Base-by-base conservation (phyloP, 1,140 invertebrate species). In the Drosophila nigrodunni region DNA sequence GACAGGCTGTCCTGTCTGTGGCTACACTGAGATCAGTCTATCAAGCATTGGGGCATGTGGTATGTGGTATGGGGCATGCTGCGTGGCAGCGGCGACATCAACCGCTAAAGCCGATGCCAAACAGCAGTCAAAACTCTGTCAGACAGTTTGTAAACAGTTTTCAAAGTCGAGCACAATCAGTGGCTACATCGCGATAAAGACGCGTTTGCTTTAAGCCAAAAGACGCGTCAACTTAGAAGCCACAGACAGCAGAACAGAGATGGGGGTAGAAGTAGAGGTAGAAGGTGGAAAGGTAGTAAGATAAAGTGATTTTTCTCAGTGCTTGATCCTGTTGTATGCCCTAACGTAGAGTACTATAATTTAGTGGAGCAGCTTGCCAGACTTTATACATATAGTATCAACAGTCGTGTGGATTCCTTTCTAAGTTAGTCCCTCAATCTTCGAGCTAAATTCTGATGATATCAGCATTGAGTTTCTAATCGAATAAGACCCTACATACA, bases 141-240 rank as follows among this genome's bases (percentile, higher is more conserved):
- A 89, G 83, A 89, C 83, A 89, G 85, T 88, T 89, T 88, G 83
- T 88, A 88, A 88, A 88, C 85, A 88, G 83, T 89, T 87, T 82
- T 89, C 74, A 77, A 87, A 83, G 47, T 74, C 77, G 68, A 76
- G 65, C 65, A 65, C 72, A 77, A 50, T 71, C 73, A 59, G 57
- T 66, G 52, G 49, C 58, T 49, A 15, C 75, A 82, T 88, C 83
- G 80, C 83, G 82, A 87, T 87, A 87, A 88, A 88, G 77, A 64
- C 49, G 57, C 62, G 46, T 21, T 72, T 74, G 80, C 80, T 85
- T 83, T 54, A 85, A 83, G 80, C 77, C 81, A 64, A 76, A 47
- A 79, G 80, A 78, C 80, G 60, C 70, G 59, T 62, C 76, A 35
- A 70, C 85, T 83, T 89, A 88, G 83, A 89, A 74, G 77, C 13